These are phyloP conservation scores for Sinosuthora webbiana DNA, from an alignment of 2,113 vertebrate genomes.

Conservation along the genomic window DNA sequence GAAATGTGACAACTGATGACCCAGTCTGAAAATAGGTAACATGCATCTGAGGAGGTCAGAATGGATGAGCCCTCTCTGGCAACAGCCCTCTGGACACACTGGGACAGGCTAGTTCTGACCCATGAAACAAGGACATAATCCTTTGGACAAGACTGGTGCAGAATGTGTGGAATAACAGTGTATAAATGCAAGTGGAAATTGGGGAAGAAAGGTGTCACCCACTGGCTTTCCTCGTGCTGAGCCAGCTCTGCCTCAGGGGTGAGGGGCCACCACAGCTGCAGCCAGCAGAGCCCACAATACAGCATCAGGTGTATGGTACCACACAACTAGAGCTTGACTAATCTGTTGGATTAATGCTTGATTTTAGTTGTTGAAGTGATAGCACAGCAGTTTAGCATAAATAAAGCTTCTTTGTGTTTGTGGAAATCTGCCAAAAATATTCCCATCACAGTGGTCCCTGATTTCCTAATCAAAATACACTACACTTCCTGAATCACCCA, in stretches of 20 bases:
- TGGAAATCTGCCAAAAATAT: background rate
- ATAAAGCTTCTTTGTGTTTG: background rate
- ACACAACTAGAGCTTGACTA: background rate
- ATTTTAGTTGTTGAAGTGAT: background rate
- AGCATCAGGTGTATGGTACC: background rate
- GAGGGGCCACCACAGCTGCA: background rate
- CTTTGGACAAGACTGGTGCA: background rate
- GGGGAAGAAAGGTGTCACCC: background rate
- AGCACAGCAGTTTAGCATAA: background rate
- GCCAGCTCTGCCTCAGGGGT: background rate
- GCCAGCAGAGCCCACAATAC: background rate
- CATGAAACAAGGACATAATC: accelerated
- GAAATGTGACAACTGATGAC: background rate
- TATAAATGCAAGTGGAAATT: background rate
- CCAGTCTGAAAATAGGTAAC: background rate
- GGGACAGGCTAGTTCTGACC: background rate
- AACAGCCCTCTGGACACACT: background rate
- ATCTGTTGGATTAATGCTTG: background rate
- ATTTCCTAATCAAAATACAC: background rate
- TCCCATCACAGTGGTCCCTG: background rate
- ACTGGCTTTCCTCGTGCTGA: background rate
- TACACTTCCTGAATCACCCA: background rate
- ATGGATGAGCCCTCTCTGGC: background rate
- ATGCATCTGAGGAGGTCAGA: background rate
- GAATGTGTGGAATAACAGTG: accelerated